Evolutionary conservation across 2,888 invertebrate species (phyloP), one percentile per base, ranked within the genome.

Genomic region (Morpho deidamia): DNA sequence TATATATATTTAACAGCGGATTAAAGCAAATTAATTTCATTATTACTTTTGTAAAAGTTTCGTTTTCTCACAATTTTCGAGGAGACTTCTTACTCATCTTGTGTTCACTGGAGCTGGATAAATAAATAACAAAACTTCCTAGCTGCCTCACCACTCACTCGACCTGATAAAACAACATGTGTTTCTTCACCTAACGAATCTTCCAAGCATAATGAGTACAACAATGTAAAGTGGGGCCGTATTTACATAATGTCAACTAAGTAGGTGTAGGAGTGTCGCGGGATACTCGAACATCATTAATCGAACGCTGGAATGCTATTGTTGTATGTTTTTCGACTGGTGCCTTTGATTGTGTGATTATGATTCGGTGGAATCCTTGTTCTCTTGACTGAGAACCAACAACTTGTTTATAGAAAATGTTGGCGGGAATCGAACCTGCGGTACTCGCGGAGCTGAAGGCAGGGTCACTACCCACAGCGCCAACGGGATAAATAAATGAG

Each of bases 121-220:
- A 8, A 37, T 10, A 37, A 37, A 37, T 37, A 37, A 14, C 40
- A 53, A 45, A 50, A 81, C 77, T 84, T 81, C 69, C 78, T 47
- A 38, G 34, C 60, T 33, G 11, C 76, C 64, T 58, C 71, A 70
- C 76, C 62, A 32, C 32, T 51, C 44, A 56, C 58, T 54, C 69
- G 69, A 69, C 71, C 71, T 70, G 80, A 87, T 88, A 88, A 87
- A 86, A 87, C 88, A 87, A 89, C 89, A 89, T 83, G 76, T 89
- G 89, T 89, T 89, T 88, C 88, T 87, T 89, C 89, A 88, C 89
- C 88, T 89, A 87, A 87, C 88, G 87, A 88, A 87, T 88, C 89
- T 85, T 80, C 83, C 72, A 70, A 63, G 83, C 76, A 88, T 88
- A 89, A 87, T 89, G 86, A 89, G 84, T 76, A 83, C 80, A 73